A percentile compares a stretch with the other conserved stretches of the same genome.
These are phyloP conservation scores for Chaunax sp. DNA, from an alignment of 2,797 vertebrate species.

Conservation along the genomic window DNA sequence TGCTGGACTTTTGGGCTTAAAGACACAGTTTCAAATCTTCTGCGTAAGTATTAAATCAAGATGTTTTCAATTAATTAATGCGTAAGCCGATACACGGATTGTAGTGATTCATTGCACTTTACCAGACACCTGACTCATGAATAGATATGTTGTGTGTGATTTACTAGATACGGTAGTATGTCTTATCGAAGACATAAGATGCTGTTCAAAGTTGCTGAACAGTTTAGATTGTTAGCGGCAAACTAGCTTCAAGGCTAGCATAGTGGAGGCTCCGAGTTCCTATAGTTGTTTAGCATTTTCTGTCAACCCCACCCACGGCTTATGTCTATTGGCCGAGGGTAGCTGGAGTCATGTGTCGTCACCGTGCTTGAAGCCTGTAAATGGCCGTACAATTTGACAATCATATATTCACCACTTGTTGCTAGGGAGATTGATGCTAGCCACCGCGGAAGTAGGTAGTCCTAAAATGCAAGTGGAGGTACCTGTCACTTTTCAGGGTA, in stretches of 20 bases:
- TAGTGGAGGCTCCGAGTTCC: conserved; percentile 35
- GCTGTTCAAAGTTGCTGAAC: conserved; percentile 56
- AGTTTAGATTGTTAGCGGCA: conserved; percentile 39
- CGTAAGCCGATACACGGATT: conserved; percentile 36
- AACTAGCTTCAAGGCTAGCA: conserved; percentile 68
- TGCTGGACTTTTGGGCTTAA: conserved; percentile 53
- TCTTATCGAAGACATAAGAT: conserved; percentile 11
- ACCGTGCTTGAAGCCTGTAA: conserved; percentile 26
- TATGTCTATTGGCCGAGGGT: conserved; percentile 70
- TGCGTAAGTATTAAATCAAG: conserved; percentile 78
- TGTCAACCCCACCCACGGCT: conserved; percentile 45
- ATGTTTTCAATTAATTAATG: conserved; percentile 55
- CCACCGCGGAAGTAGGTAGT: conserved; percentile 80
- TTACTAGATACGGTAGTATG: background rate
- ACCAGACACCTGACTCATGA: background rate
- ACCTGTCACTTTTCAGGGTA: conserved; percentile 55
- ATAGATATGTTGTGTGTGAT: background rate
- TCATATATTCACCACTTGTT: conserved; percentile 85
- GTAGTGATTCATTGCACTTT: conserved; percentile 16
- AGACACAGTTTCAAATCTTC: conserved; percentile 52
- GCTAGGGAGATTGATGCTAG: conserved; percentile 85
- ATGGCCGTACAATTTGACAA: conserved; percentile 60
- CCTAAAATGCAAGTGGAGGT: conserved; percentile 54
- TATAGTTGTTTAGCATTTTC: conserved; percentile 59
- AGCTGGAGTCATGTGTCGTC: conserved; percentile 66